A percentile compares a stretch with the other conserved stretches of the same genome.
Conservation (phyloP, 2,797 vertebrate genomes). For the Gephyroberyx darwinii region DNA sequence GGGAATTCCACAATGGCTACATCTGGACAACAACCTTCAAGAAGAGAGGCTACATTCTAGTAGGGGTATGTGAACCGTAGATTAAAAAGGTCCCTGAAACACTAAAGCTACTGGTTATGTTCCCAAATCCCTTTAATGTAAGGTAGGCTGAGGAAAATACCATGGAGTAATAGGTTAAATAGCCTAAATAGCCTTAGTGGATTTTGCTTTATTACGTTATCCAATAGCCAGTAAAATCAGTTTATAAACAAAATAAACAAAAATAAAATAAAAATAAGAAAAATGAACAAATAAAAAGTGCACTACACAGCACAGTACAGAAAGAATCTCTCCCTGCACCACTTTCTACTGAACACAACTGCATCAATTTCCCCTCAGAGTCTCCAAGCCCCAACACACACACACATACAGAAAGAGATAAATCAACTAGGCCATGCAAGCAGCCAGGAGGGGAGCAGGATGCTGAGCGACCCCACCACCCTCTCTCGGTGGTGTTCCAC, state of each 20-base stretch:
- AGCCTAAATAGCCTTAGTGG: not conserved
- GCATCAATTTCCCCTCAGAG: conserved; percentile 36
- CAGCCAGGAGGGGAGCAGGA: conserved; percentile 40
- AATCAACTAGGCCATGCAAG: conserved; percentile 68
- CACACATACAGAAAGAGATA: conserved; percentile 35
- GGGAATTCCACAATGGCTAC: not conserved
- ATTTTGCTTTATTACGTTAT: not conserved
- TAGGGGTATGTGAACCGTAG: not conserved
- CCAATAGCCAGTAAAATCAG: not conserved
- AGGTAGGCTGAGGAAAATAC: conserved; percentile 6
- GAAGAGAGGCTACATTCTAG: not conserved
- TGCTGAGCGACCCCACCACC: conserved; percentile 49
- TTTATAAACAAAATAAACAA: not conserved
- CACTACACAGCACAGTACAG: conserved; percentile 3
- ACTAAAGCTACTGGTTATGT: not conserved
- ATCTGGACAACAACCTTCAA: not conserved
- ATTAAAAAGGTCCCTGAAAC: not conserved
- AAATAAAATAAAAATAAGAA: not conserved
- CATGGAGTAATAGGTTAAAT: not conserved
- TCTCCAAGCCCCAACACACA: not conserved
- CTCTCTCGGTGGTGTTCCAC: conserved; percentile 54
- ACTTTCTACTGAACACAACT: conserved; percentile 40
- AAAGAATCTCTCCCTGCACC: conserved; percentile 35
- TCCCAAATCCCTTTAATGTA: not conserved
- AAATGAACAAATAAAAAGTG: too few species aligned